These are phyloP conservation scores for Auanema sp. DNA, from an alignment of 2,888 invertebrate genomes.

Conservation along the genomic window DNA sequence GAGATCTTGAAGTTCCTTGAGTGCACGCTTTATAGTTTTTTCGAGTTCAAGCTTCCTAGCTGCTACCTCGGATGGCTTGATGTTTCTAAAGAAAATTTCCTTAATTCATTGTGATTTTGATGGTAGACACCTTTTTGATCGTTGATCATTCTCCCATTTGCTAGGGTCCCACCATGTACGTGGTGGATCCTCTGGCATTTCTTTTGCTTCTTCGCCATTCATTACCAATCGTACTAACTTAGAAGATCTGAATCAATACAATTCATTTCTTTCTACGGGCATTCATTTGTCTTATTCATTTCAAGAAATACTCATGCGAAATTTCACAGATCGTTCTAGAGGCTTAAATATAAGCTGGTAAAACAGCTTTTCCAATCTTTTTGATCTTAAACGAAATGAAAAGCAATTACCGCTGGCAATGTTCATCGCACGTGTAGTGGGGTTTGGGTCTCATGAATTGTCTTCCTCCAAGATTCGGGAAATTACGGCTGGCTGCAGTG, in stretches of 20 bases:
- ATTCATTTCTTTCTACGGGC: constrained; percentile 3
- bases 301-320: background rate
- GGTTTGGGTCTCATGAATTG: constrained; percentile 14
- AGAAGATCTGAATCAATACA: constrained; percentile 10
- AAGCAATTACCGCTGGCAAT: constrained; percentile 15
- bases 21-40: background rate
- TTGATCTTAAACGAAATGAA: too few relatives aligned
- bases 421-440: constrained; percentile 20
- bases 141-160: constrained; percentile 17
- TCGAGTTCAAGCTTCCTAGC: background rate
- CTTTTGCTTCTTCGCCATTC: constrained; percentile 15
- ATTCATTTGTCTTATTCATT: background rate
- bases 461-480: constrained; percentile 38
- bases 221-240: constrained; percentile 17
- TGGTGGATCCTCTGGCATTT: constrained; percentile 15
- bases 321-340: too few relatives aligned
- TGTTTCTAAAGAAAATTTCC: constrained; percentile 5
- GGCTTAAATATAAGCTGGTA: too few relatives aligned
- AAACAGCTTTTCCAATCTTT: too few relatives aligned
- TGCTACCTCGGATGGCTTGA: background rate
- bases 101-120: constrained; percentile 6
- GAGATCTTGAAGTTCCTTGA: too few relatives aligned
- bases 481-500: constrained; percentile 30
- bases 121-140: background rate
- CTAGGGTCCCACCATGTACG: constrained; percentile 21